These are phyloP conservation scores for Neodiprion lecontei DNA, from an alignment of 1,140 invertebrate species.

Conservation along the genomic window DNA sequence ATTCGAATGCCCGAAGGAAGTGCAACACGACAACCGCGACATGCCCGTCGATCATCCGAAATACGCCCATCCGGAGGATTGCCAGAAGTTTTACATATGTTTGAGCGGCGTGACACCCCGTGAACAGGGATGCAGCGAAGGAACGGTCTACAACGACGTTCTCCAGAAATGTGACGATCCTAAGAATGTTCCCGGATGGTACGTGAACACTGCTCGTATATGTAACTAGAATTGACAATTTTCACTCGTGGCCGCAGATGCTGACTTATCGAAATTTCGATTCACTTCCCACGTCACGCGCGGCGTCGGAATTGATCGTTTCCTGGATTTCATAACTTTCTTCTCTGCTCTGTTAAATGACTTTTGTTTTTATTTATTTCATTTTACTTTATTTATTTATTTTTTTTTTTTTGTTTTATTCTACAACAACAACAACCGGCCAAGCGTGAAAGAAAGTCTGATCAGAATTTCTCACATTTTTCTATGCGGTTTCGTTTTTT, in stretches of 20 bases:
- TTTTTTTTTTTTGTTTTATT: too few relatives aligned
- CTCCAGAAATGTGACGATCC: slow-evolving; percentile 83
- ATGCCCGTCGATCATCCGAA: slow-evolving; percentile 84
- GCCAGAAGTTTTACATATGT: slow-evolving; percentile 90
- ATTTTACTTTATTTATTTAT: too few relatives aligned
- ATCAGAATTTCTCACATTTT: too few relatives aligned
- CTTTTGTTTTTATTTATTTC: not conserved
- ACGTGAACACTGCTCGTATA: slow-evolving; percentile 44
- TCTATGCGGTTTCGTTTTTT: too few relatives aligned
- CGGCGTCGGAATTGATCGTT: too few relatives aligned
- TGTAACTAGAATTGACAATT: not conserved
- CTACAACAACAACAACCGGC: not conserved
- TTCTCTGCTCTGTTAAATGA: slow-evolving; percentile 17
- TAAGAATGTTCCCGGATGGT: slow-evolving; percentile 89
- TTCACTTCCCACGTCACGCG: not conserved
- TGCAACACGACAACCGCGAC: slow-evolving; percentile 71
- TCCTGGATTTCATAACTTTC: slow-evolving; percentile 29
- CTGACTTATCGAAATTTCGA: too few relatives aligned
- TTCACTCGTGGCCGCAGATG: not conserved
- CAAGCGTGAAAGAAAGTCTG: too few relatives aligned
- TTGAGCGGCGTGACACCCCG: slow-evolving; percentile 84
- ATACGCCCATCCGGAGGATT: slow-evolving; percentile 84
- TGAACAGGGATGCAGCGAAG: slow-evolving; percentile 83
- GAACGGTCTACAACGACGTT: slow-evolving; percentile 87
- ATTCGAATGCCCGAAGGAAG: slow-evolving; percentile 81